These are phyloP conservation scores for Calidris pugnax DNA, from an alignment of 2,113 vertebrate genomes.

Conservation along the genomic window DNA sequence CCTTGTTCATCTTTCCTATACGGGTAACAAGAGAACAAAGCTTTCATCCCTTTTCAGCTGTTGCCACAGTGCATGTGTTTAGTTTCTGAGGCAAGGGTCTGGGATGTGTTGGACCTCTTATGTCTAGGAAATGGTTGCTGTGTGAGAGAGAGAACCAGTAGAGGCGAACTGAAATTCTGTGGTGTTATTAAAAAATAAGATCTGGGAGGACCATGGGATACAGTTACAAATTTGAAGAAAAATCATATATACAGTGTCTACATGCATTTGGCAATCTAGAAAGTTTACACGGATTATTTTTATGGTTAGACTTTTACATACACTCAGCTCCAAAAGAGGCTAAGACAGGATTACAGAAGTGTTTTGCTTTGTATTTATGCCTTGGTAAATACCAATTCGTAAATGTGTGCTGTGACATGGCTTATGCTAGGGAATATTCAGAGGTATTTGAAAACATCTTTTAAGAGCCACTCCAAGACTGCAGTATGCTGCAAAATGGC, in stretches of 20 bases:
- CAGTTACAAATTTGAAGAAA: background rate
- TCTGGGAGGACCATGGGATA: background rate
- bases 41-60: background rate
- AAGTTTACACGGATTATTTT: background rate
- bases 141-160: background rate
- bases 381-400: background rate
- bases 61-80: background rate
- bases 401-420: background rate
- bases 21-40: background rate
- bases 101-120: background rate
- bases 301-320: background rate
- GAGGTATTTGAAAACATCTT: background rate
- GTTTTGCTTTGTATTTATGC: background rate
- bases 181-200: background rate
- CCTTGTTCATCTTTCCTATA: background rate
- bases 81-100: background rate
- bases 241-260: background rate
- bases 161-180: background rate
- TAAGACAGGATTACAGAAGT: background rate
- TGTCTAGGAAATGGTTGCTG: background rate
- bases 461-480: background rate
- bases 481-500: background rate
- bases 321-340: background rate
- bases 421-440: background rate
- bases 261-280: background rate